A percentile compares a stretch with the other conserved stretches of the same genome.
These are phyloP conservation scores for Tupaia chinensis DNA, from an alignment of 2,113 vertebrate genomes.

Conservation along the genomic window DNA sequence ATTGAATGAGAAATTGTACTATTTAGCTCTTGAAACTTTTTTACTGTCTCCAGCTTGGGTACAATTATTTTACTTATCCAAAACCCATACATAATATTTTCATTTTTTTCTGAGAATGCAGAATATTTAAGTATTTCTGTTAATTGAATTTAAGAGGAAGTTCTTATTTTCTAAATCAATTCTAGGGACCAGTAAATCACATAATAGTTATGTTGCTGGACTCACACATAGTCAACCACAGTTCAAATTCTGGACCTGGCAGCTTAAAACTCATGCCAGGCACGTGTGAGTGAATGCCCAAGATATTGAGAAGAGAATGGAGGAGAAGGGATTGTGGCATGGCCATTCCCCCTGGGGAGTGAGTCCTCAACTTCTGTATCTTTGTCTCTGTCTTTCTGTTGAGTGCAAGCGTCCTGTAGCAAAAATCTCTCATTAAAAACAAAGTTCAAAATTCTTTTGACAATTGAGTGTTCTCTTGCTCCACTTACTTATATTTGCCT, in stretches of 20 bases:
- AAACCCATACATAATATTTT: background rate
- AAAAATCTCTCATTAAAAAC: too few relatives aligned
- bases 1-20: background rate
- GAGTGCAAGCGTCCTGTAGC: too few relatives aligned
- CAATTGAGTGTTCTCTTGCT: background rate
- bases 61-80: background rate
- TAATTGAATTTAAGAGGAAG: background rate
- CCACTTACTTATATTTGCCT: background rate
- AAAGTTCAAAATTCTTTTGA: background rate
- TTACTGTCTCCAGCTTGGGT: background rate
- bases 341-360: too few relatives aligned
- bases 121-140: background rate
- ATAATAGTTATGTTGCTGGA: too few relatives aligned
- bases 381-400: too few relatives aligned
- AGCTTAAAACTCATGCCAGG: too few relatives aligned
- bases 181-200: background rate
- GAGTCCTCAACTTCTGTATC: too few relatives aligned
- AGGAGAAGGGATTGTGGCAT: too few relatives aligned
- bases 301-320: too few relatives aligned
- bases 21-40: background rate
- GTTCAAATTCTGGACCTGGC: too few relatives aligned
- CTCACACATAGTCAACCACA: too few relatives aligned
- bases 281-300: too few relatives aligned
- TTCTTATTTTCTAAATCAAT: background rate
- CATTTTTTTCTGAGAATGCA: slow-evolving; percentile 10